These are phyloP conservation scores for Hestina assimilis DNA, from an alignment of 1,140 invertebrate genomes.

Conservation along the genomic window DNA sequence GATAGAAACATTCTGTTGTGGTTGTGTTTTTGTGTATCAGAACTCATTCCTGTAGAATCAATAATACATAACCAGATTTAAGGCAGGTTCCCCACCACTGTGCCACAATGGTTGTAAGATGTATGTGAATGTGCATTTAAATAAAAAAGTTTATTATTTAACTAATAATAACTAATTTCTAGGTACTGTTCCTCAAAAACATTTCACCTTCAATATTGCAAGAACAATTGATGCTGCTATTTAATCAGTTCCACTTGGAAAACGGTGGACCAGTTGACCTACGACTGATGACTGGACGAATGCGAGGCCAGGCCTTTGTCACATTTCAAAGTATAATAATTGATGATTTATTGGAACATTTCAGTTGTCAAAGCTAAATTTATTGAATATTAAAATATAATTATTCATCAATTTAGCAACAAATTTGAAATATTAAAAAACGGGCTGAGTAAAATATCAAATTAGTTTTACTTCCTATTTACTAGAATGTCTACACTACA, in stretches of 20 bases:
- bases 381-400: too few relatives aligned
- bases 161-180: not conserved
- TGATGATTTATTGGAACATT: too few relatives aligned
- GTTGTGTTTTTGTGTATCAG: not conserved
- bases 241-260: constrained; percentile 63
- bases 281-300: constrained; percentile 50
- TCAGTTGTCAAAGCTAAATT: too few relatives aligned
- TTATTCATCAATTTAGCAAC: too few relatives aligned
- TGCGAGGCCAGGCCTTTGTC: constrained; percentile 67
- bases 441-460: too few relatives aligned
- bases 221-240: constrained; percentile 54
- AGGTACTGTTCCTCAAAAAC: constrained; percentile 70
- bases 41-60: not conserved
- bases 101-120: too few relatives aligned
- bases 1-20: too few relatives aligned
- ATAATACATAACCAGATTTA: not conserved
- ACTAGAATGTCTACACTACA: too few relatives aligned
- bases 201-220: constrained; percentile 52
- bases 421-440: too few relatives aligned
- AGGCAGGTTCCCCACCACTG: too few relatives aligned
- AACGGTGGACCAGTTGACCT: constrained; percentile 62
- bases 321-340: constrained; percentile 54
- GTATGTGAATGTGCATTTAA: too few relatives aligned
- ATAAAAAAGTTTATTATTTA: not conserved
- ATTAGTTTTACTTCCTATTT: too few relatives aligned